These are phyloP conservation scores for Heliconius erato DNA, from an alignment of 2,888 invertebrate genomes.

Conservation along the genomic window DNA sequence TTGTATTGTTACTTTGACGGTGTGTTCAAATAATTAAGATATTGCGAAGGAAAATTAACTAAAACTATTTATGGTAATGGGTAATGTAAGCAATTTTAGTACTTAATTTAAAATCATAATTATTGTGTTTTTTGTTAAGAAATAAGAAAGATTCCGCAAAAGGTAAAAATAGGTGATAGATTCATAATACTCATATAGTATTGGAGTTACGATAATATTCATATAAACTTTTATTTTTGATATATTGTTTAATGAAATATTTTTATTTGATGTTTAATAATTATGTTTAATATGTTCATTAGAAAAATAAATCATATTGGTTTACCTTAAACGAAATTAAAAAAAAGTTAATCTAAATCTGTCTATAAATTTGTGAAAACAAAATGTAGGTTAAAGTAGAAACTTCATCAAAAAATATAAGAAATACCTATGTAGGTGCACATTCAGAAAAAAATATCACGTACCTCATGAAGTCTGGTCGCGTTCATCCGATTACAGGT, in stretches of 20 bases:
- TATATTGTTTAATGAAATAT: too few relatives aligned
- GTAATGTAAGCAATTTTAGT: not conserved
- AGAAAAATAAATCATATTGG: too few relatives aligned
- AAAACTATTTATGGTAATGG: not conserved
- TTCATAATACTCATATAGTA: too few relatives aligned
- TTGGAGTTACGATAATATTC: too few relatives aligned
- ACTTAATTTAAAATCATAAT: not conserved
- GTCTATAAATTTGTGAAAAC: not conserved
- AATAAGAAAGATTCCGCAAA: too few relatives aligned
- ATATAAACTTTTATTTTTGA: too few relatives aligned
- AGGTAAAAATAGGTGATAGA: too few relatives aligned
- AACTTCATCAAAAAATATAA: not conserved
- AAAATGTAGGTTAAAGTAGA: not conserved
- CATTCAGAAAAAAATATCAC: slow-evolving; percentile 18
- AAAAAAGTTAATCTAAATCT: not conserved
- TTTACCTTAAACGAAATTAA: not conserved
- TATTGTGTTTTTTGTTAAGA: not conserved
- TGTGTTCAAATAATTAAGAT: not conserved
- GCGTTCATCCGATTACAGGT: slow-evolving; percentile 70
- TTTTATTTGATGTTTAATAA: too few relatives aligned
- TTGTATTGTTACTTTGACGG: slow-evolving; percentile 29
- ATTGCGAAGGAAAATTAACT: not conserved
- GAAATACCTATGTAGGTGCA: not conserved
- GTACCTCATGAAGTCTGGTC: slow-evolving; percentile 61
- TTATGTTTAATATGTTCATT: too few relatives aligned